phyloP scores from a whole-genome alignment of 2,113 vertebrate species.

The Eretmochelys imbricata region DNA sequence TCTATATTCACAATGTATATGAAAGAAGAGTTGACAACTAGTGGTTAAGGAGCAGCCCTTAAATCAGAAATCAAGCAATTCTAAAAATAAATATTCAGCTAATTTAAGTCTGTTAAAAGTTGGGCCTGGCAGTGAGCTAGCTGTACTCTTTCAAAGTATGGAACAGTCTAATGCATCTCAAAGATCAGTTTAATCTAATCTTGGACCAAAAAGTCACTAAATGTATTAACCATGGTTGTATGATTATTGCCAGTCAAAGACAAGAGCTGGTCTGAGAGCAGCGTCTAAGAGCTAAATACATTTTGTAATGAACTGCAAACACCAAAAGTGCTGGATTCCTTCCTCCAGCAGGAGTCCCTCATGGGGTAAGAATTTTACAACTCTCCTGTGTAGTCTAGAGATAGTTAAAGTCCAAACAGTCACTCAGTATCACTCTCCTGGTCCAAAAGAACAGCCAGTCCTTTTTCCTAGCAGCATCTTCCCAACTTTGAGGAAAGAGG shows the following conservation, averaged over 20 bases:
- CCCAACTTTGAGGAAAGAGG: neutral
- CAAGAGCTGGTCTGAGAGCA: neutral
- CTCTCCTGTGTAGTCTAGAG: neutral
- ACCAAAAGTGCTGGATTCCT: neutral
- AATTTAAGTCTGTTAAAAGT: neutral
- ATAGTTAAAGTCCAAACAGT: neutral
- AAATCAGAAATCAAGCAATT: neutral
- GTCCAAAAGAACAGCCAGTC: neutral
- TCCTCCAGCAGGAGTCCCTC: neutral
- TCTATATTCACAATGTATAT: too few species aligned
- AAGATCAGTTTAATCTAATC: neutral
- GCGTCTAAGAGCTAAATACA: neutral
- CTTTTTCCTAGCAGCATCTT: neutral
- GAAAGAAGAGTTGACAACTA: neutral
- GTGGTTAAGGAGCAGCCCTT: neutral
- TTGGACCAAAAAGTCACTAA: slow-evolving; percentile 10
- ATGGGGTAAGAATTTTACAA: neutral
- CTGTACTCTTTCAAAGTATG: neutral
- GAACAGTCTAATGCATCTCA: slow-evolving; percentile 30
- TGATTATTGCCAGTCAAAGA: neutral
- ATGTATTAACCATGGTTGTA: neutral
- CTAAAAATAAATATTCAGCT: neutral
- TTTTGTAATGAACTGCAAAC: neutral
- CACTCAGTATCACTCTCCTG: neutral
- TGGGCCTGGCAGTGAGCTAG: neutral